Evolutionary conservation across 2,888 invertebrate genomes (phyloP).

Genomic region (Polydrusus tereticollis): DNA sequence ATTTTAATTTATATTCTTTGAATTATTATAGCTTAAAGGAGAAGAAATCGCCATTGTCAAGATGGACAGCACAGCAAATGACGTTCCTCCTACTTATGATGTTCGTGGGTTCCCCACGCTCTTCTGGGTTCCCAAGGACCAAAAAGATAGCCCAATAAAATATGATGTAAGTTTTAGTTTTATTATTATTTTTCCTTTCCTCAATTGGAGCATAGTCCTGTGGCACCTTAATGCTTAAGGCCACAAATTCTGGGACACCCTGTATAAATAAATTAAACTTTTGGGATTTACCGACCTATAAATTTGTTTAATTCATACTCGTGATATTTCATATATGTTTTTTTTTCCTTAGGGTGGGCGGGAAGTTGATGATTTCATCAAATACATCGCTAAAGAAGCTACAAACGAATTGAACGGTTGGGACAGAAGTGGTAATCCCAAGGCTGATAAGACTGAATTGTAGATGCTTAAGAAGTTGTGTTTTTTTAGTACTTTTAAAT

Average conservation of each 20-base stretch:
- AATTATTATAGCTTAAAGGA: slow-evolving; percentile 62
- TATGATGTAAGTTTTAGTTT: slow-evolving; percentile 79
- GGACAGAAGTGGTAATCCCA: slow-evolving; percentile 84
- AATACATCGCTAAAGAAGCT: slow-evolving; percentile 93
- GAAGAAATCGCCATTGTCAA: slow-evolving; percentile 95
- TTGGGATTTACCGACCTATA: too few species aligned
- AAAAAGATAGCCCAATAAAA: slow-evolving; percentile 81
- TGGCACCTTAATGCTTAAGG: too few species aligned
- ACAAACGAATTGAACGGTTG: slow-evolving; percentile 89
- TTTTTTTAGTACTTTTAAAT: slow-evolving; percentile 31
- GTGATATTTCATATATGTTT: too few species aligned
- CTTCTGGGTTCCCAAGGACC: slow-evolving; percentile 92
- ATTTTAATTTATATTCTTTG: slow-evolving; percentile 21
- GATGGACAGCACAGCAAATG: slow-evolving; percentile 98
- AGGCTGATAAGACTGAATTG: slow-evolving; percentile 72
- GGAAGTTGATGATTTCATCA: slow-evolving; percentile 92
- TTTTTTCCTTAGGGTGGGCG: slow-evolving; percentile 82
- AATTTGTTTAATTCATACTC: too few species aligned
- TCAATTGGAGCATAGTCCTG: too few species aligned
- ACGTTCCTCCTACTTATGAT: slow-evolving; percentile 91
- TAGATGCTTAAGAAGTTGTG: slow-evolving; percentile 63
- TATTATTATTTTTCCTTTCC: background rate
- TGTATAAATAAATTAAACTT: too few species aligned
- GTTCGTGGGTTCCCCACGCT: slow-evolving; percentile 98
- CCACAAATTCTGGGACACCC: too few species aligned